phyloP scores from a whole-genome alignment of 2,888 invertebrate species.

The Drosophila tanythrix region DNA sequence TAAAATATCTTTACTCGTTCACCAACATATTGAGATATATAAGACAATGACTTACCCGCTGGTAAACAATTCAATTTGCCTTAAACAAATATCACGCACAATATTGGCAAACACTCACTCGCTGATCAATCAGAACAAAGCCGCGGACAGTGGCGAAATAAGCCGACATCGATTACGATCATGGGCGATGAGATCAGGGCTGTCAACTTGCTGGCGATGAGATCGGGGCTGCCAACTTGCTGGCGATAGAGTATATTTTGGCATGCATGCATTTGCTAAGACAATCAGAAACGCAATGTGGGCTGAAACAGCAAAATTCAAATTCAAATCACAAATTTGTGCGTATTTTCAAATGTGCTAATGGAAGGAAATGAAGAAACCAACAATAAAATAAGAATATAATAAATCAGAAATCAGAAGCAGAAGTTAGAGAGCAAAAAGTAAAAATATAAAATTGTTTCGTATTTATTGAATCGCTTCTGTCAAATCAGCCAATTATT shows the following conservation, averaged over 20 bases:
- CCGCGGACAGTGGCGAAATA: neutral
- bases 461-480: neutral
- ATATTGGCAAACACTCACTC: neutral
- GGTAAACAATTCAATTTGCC: neutral
- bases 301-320: neutral
- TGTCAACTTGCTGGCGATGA: neutral
- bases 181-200: neutral
- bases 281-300: neutral
- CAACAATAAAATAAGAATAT: neutral
- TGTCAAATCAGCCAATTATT: neutral
- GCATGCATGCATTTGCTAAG: neutral
- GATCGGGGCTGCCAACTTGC: conserved; percentile 7
- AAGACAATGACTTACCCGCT: neutral
- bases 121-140: neutral
- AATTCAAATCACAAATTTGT: neutral
- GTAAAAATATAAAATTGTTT: too few species aligned
- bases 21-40: neutral
- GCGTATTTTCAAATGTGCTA: neutral
- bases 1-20: neutral
- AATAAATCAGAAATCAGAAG: neutral
- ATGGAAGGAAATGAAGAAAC: neutral
- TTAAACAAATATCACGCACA: conserved; percentile 1
- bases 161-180: neutral
- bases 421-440: neutral
- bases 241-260: neutral